Base-by-base conservation (phyloP, 1,140 invertebrate genomes). In the Macrobrachium rosenbergii region DNA sequence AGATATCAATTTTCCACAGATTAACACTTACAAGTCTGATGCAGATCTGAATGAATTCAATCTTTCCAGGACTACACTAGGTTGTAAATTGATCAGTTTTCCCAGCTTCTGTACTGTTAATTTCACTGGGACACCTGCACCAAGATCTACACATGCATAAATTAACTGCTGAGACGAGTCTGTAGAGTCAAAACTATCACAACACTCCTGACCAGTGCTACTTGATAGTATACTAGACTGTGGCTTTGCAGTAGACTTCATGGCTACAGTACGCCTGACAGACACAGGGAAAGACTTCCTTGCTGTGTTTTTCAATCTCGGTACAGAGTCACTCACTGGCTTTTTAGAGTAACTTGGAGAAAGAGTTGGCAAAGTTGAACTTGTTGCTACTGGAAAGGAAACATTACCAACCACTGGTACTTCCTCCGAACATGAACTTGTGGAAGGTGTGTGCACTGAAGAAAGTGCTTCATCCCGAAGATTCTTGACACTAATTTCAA, bases 381-480 rank as follows among this genome's bases (percentile, higher is more conserved):
- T 59, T 52, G 45, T 82, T 75, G 80, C 23, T 19, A 28, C 17
- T 21, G 69, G 28, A 76, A 28, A 21, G 19, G 59, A 75, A 8
- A 37, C 12, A 21, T 28, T 14, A 75, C 37, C 17, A 21, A n/a
- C n/a, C 14, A 64, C 21, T 5, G 58, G 58, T 43, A 23, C 58
- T 19, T 81, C 85, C 28, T 23, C 79, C 12, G 64, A 59, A 28
- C 64, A 59, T 28, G 79, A 67, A 80, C 82, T 83, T 45, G 87
- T 58, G 10, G 87, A 84, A 21, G 87, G 82, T 60, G 67, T 88
- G 67, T 88, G 87, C 23, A 88, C 58, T 62, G 87, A 88, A 69
- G 82, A 81, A 21, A 88, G 75, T 52, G 87, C 87, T 75, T 88
- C 87, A 84, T 88, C 87, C 77, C 78, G 69, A 6, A 88, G 59